Percentiles rank a stretch among this genome's conserved stretches.
These are phyloP conservation scores for Drosophila vallismaia DNA, from an alignment of 2,888 invertebrate species.

Conservation along the genomic window DNA sequence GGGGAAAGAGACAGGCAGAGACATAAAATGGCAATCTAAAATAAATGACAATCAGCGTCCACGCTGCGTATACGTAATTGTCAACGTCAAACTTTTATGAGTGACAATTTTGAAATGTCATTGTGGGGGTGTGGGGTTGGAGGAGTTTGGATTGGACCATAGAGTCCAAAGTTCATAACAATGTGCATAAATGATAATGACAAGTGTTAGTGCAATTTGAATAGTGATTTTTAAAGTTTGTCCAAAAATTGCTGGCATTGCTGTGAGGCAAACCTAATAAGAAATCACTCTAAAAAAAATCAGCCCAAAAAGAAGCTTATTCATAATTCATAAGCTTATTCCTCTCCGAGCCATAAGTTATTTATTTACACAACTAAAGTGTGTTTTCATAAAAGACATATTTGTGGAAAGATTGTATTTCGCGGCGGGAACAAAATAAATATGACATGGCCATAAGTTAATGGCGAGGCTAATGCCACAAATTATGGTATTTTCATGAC, in stretches of 20 bases:
- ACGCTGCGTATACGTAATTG: slow-evolving; percentile 68
- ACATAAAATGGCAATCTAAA: slow-evolving; percentile 48
- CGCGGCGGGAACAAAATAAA: slow-evolving; percentile 1
- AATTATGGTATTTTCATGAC: slow-evolving; percentile 42
- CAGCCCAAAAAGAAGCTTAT: too few relatives aligned
- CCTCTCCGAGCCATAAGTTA: slow-evolving; percentile 5
- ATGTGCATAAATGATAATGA: slow-evolving; percentile 45
- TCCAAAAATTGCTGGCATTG: not conserved
- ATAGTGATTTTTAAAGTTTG: slow-evolving; percentile 7
- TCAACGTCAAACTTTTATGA: slow-evolving; percentile 65
- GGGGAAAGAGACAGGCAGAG: slow-evolving; percentile 35
- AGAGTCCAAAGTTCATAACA: slow-evolving; percentile 34
- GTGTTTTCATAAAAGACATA: slow-evolving; percentile 50
- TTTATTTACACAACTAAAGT: slow-evolving; percentile 57
- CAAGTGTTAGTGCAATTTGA: slow-evolving; percentile 39
- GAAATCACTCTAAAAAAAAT: too few relatives aligned
- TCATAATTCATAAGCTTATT: not conserved
- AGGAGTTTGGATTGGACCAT: slow-evolving; percentile 24
- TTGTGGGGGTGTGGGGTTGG: slow-evolving; percentile 22
- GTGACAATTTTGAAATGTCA: slow-evolving; percentile 65
- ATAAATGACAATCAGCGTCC: slow-evolving; percentile 57
- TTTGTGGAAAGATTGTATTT: slow-evolving; percentile 35
- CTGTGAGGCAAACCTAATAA: not conserved
- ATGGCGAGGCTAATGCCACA: slow-evolving; percentile 23
- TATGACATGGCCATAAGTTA: not conserved